Evolutionary conservation across 2,888 invertebrate genomes (phyloP).

Genomic region (Aradus depressus): DNA sequence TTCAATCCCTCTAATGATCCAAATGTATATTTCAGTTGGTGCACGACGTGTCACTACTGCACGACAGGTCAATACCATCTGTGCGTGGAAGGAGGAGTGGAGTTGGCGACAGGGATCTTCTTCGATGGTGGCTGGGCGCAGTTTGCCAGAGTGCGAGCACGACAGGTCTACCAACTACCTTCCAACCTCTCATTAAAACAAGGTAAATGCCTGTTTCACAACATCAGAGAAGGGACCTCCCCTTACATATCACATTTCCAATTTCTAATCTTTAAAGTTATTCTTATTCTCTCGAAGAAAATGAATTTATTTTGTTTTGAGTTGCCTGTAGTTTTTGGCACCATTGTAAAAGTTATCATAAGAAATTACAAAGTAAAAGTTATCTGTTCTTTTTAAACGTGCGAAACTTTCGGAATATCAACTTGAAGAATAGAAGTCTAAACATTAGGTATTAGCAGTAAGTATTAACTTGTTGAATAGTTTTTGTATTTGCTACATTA

Average conservation of each 20-base stretch:
- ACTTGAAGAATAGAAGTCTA: too few species aligned
- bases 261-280: not conserved
- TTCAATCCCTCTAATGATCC: too few species aligned
- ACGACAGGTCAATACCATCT: constrained; percentile 52
- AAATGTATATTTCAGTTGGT: constrained; percentile 42
- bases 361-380: too few species aligned
- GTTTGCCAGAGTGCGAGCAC: constrained; percentile 48
- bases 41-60: constrained; percentile 49
- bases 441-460: too few species aligned
- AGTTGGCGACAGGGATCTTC: constrained; percentile 53
- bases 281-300: not conserved
- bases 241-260: not conserved
- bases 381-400: too few species aligned
- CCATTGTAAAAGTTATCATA: too few species aligned
- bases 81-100: constrained; percentile 48
- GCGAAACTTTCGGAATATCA: too few species aligned
- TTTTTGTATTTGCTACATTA: too few species aligned
- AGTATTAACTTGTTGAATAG: too few species aligned
- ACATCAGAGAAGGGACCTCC: not conserved
- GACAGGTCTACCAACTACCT: constrained; percentile 49
- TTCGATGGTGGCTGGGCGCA: constrained; percentile 59
- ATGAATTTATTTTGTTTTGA: not conserved
- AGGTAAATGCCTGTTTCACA: constrained; percentile 37
- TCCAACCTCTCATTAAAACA: constrained; percentile 46
- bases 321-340: too few species aligned